Evolutionary conservation across 2,113 vertebrate species (phyloP), one percentile per base, ranked within the genome.

Genomic region (Oncorhynchus gorbuscha): DNA sequence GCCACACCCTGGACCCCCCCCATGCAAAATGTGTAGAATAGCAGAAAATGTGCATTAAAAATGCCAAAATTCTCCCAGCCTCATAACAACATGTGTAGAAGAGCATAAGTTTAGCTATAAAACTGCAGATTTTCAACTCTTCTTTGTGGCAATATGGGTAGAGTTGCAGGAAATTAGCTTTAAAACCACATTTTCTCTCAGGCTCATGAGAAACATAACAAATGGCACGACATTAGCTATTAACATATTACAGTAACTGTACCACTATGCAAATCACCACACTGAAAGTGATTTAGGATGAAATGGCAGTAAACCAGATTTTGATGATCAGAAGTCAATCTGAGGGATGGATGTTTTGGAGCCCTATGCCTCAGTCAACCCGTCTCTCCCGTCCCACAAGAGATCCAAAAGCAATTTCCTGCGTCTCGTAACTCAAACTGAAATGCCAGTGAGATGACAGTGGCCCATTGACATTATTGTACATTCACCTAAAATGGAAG

Each of bases 401-500:
- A 71, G 24, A 81, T 73, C 76, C 64, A 80, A 89, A 89, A 86
- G 89, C 82, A 87, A 90, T 92, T 91, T 91, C 86, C 79, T 81
- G 58, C 72, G 73, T 39, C 74, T 82, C 65, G 55, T 87, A 74
- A 85, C 82, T 88, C 83, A 86, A 89, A 93, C 86, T 86, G 85
- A 90, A 89, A 90, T 87, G 86, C 86, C 87, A 87, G 76, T 62
- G 39, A 81, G 81, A 79, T 86, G 88, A 90, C 86, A 90, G 82
- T 76, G 82, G 73, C 79, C 84, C 76, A 70, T 74, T 64, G 83
- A 88, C 76, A 86, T 81, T 76, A 79, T 48, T 18, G 75, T 82
- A 71, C 77, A 73, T 77, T 66, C 14, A 69, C 71, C 55, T 20
- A 61, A 79, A 84, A 78, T 67, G 76, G 71, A 49, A 16, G 59